Evolutionary conservation across 53 echinoderm and acorn worm genomes (phyloP).

Genomic region (Temnopleurus reevesii): DNA sequence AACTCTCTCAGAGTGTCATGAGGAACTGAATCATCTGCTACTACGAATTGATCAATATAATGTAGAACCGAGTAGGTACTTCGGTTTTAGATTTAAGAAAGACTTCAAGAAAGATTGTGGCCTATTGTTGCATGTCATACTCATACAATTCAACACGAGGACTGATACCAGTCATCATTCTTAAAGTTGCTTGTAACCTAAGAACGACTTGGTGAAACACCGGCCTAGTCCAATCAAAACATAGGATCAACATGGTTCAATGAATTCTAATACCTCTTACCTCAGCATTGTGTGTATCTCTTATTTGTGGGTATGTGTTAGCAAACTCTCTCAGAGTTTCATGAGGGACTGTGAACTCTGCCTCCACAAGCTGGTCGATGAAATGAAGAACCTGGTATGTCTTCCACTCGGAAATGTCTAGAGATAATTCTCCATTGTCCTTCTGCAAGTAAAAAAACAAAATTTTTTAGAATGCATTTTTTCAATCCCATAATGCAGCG

Average conservation of each 20-base stretch:
- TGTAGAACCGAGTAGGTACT: slow-evolving; percentile 69
- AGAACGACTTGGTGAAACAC: too few relatives aligned
- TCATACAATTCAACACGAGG: too few relatives aligned
- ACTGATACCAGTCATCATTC: too few relatives aligned
- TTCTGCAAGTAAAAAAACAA: slow-evolving; percentile 5
- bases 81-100: too few relatives aligned
- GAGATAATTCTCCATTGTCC: not conserved
- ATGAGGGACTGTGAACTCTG: slow-evolving; percentile 41
- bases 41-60: slow-evolving; percentile 65
- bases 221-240: too few relatives aligned
- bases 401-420: slow-evolving; percentile 63
- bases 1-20: slow-evolving; percentile 57
- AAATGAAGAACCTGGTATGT: slow-evolving; percentile 76
- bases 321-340: slow-evolving; percentile 55
- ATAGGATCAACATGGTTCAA: too few relatives aligned
- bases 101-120: too few relatives aligned
- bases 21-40: slow-evolving; percentile 42
- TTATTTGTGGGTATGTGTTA: slow-evolving; percentile 58
- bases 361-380: slow-evolving; percentile 57
- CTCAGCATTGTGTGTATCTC: slow-evolving; percentile 73
- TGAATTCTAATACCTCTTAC: too few relatives aligned
- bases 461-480: too few relatives aligned
- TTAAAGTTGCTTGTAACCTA: too few relatives aligned
- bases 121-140: too few relatives aligned
- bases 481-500: too few relatives aligned